Percentiles rank a stretch among this genome's conserved stretches.
These are phyloP conservation scores for Sebastes fasciatus DNA, from an alignment of 2,113 vertebrate species.

Conservation along the genomic window DNA sequence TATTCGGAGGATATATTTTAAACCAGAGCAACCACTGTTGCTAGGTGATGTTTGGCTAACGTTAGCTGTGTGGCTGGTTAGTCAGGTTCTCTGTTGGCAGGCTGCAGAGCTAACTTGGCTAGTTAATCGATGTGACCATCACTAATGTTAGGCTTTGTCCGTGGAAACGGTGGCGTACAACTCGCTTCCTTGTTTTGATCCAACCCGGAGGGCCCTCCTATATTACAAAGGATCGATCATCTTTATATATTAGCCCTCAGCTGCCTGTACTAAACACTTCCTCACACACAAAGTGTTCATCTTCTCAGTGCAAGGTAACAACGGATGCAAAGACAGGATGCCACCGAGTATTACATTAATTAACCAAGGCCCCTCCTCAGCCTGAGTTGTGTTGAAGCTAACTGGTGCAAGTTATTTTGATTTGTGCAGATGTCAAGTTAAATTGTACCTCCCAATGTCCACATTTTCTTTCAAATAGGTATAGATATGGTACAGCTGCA, in stretches of 20 bases:
- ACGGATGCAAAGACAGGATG: not conserved
- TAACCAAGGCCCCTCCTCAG: not conserved
- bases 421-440: not conserved
- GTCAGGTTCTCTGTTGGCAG: constrained; percentile 11
- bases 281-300: not conserved
- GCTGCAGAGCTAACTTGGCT: constrained; percentile 48
- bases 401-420: not conserved
- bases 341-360: not conserved
- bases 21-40: constrained; percentile 1
- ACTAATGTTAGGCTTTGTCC: constrained; percentile 44
- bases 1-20: not conserved
- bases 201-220: constrained; percentile 36
- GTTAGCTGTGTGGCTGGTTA: constrained; percentile 53
- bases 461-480: not conserved
- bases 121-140: constrained; percentile 55
- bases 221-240: constrained; percentile 45
- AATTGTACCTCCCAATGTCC: not conserved
- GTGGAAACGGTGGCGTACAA: constrained; percentile 11
- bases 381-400: not conserved
- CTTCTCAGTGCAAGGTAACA: not conserved
- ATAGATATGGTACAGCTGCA: not conserved
- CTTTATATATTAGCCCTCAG: not conserved
- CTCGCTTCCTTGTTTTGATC: constrained; percentile 53
- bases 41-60: constrained; percentile 56
- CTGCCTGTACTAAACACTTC: constrained; percentile 12